Evolutionary conservation across 2,797 vertebrate genomes (phyloP), one percentile per base, ranked within the genome.

Genomic region (Thaleichthys pacificus): DNA sequence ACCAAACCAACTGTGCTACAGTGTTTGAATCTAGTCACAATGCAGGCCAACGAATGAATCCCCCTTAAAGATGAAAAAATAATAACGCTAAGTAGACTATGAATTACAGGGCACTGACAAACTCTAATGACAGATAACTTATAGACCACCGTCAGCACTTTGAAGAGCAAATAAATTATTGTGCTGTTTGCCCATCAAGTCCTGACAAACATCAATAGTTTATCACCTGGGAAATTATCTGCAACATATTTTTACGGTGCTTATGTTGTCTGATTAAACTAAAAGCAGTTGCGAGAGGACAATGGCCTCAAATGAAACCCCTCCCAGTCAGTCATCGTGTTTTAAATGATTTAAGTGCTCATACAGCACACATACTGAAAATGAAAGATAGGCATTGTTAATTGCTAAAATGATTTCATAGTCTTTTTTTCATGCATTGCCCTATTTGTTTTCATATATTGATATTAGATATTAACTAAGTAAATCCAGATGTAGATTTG

Each of bases 201-300:
- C 82, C 82, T 85, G 85, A 86, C 84, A 88, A 86, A 89, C 86
- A 89, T 89, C 85, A 89, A 79, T 89, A 87, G 84, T 92, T 93
- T 91, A 92, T 86, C 80, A 89, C 87, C 86, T 84, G 77, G 71
- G 69, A 87, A 88, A 87, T 89, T 77, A 86, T 89, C 86, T 82
- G 70, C 82, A 82, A 78, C 89, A 83, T 73, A 85, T 90, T 89
- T 90, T 89, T 84, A 89, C 81, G 76, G 84, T 69, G 80, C 81
- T 85, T 84, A 85, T 78, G 84, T 61, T 80, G 83, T 87, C 79
- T 92, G 88, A 92, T 91, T 91, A 92, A 91, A 87, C 89, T 92
- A 91, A 91, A 91, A 92, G 91, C 90, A 84, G 80, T 79, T 82
- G 82, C 86, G 85, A 81, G 81, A 78, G 78, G 81, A 89, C 88